Evolutionary conservation across 1,140 invertebrate genomes (phyloP), one percentile per base, ranked within the genome.

Genomic region (Eupristina koningsbergeri): DNA sequence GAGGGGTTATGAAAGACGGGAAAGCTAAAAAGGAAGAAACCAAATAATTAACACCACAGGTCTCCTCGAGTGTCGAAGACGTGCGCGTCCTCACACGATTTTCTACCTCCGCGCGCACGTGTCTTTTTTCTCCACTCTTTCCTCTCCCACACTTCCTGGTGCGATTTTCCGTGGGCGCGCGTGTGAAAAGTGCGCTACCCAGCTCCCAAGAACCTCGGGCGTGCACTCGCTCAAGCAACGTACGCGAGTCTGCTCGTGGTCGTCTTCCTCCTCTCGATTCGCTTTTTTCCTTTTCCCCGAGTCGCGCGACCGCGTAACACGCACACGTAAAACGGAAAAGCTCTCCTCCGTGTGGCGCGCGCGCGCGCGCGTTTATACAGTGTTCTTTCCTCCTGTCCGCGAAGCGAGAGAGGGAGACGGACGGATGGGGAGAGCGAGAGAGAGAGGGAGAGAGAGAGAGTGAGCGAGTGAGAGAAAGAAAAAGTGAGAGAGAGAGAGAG

Each of bases 21-120:
- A 47, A 58, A 76, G 34, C 19, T 1, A 75, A 76, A 61, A 58
- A 26, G 17, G 31, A 47, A 64, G 13, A 41, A 77, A 77, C 22
- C 45, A 39, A 31, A 74, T 11, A 50, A 71, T 71, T 15, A 19
- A 11, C 26, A 19, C n/a, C 7, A 71, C 19, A n/a, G 15, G 19
- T 39, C n/a, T 17, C n/a, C 26, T 36, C 0, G 11, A 63, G 50
- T 17, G 34, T n/a, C n/a, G 47, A 61, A 75, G 73, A 22, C 73
- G 53, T 83, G 81, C 81, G 81, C 74, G 81, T 83, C 74, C 74
- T 69, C 69, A 34, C 39, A 77, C 74, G 74, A 77, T 83, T 83
- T 83, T 77, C 74, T 47, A 77, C 74, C 69, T 76, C 34, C 31
- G 34, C 74, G 74, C 81, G 81, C 81, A 83, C 81, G 81, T 83